Base-by-base conservation (phyloP, 2,113 vertebrate genomes). In the Anseranas semipalmata region DNA sequence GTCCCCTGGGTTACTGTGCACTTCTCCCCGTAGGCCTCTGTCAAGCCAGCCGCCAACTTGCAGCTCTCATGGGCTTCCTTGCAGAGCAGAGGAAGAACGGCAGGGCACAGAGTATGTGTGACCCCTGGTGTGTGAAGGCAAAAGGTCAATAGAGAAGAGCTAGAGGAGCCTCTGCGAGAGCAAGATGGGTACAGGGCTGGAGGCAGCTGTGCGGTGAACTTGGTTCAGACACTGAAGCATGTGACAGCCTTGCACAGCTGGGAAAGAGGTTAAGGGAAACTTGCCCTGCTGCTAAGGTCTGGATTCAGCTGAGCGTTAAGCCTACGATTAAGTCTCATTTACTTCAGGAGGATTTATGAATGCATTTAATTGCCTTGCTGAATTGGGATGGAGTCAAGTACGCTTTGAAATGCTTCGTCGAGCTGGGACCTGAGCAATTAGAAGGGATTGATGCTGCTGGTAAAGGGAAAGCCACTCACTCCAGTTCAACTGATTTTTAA, bases 281-380 rank as follows among this genome's bases (percentile, higher is more conserved):
- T 52, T 0, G 2, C 68, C 65, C 85, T n/a, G 82, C 68, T 75
- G 89, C 79, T 5, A 3, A 46, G 62, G 37, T 2, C 73, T 41
- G 80, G 7, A 14, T 37, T 48, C 63, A 55, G 85, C 85, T 72
- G 32, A 39, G 81, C 86, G 56, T 50, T 80, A 59, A 92, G 94
- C 96, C 86, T 25, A 8, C 0, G 41, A 95, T 93, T 90, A 96
- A 89, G 60, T 72, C 84, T 94, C 93, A 60, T 95, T 95, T 90
- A 89, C 84, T 78, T 68, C 60, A 71, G 86, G 86, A 95, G 94
- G 93, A 95, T 96, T 96, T 89, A 89, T 8, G 93, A 95, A 93
- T 3, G 66, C 27, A 8, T 92, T 95, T 97, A 95, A 89, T 94
- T 95, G 94, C 93, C 88, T 76, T 0, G 6, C 81, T 1, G 18